Evolutionary conservation across 2,113 vertebrate genomes (phyloP), one percentile per base, ranked within the genome.

Genomic region (Heteronetta atricapilla): DNA sequence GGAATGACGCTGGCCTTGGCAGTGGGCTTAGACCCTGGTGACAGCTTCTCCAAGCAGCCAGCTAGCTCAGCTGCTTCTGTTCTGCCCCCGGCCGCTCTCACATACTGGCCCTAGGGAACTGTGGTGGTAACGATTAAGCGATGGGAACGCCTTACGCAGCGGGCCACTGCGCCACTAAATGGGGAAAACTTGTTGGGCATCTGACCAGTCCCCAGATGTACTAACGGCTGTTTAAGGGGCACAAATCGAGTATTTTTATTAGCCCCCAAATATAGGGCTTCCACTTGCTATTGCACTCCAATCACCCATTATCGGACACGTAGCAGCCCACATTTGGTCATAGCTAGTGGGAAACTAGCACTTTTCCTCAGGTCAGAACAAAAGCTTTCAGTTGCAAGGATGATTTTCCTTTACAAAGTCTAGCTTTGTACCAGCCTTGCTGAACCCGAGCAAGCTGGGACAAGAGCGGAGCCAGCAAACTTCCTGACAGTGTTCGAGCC

Each of bases 101-200:
- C 1, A 1, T 4, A 1, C 58, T 25, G 9, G 11, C 34, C 3
- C 42, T n/a, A 6, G 13, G 36, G 40, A 68, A 34, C 46, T 48
- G 4, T 0, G 0, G 44, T 53, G 20, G 21, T 55, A 59, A 42
- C 38, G 55, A 8, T 53, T 67, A 74, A 68, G 4, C 38, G 15
- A 26, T 11, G 29, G 44, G 63, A 87, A 10, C 31, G 9, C 53
- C 18, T 36, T 10, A n/a, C 48, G 6, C 5, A 19, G 8, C 13
- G 29, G 13, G 42, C 21, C 53, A 16, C 28, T 36, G 22, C 44
- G 34, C 23, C 53, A 55, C 26, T 33, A 63, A 56, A 28, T 14
- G 53, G 13, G 40, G 17, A 82, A 56, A 79, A 53, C 18, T 23
- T 3, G 0, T 4, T 46, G 58, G 63, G 31, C 19, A 4, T 15